phyloP scores from a whole-genome alignment of 2,888 invertebrate genomes.

The Seira musarum region DNA sequence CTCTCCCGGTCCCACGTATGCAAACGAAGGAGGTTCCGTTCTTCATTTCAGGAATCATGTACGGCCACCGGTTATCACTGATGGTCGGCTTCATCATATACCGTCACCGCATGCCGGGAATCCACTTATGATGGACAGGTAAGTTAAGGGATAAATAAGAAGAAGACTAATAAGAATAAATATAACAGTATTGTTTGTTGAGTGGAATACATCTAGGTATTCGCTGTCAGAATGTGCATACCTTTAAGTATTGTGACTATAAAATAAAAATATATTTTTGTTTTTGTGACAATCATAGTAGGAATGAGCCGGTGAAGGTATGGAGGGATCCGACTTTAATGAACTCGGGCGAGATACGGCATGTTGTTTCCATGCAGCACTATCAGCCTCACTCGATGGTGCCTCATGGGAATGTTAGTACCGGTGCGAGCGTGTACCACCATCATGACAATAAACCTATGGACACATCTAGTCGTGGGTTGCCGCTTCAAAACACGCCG shows the following conservation, averaged over 20 bases:
- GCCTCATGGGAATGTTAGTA: conserved; percentile 66
- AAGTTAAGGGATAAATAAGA: neutral
- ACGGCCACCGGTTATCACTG: conserved; percentile 43
- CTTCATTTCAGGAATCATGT: conserved; percentile 48
- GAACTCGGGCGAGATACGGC: conserved; percentile 75
- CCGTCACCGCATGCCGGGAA: conserved; percentile 25
- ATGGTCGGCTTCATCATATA: conserved; percentile 51
- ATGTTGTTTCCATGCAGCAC: conserved; percentile 79
- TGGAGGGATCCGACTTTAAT: conserved; percentile 77
- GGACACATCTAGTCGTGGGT: conserved; percentile 47
- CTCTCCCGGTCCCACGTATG: conserved; percentile 38
- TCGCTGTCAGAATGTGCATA: no score
- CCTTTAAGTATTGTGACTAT: no score
- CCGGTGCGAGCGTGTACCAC: conserved; percentile 45
- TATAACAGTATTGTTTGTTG: no score
- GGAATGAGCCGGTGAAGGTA: conserved; percentile 72
- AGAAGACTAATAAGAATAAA: no score
- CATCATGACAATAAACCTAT: conserved; percentile 53
- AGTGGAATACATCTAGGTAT: no score
- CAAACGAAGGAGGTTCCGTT: conserved; percentile 47
- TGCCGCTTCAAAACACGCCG: conserved; percentile 12
- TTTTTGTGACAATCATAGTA: neutral
- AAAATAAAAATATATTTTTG: neutral
- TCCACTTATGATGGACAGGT: conserved; percentile 61
- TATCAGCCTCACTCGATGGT: conserved; percentile 49